Base-by-base conservation (phyloP, 2,113 vertebrate species). In the Silurus glanis region DNA sequence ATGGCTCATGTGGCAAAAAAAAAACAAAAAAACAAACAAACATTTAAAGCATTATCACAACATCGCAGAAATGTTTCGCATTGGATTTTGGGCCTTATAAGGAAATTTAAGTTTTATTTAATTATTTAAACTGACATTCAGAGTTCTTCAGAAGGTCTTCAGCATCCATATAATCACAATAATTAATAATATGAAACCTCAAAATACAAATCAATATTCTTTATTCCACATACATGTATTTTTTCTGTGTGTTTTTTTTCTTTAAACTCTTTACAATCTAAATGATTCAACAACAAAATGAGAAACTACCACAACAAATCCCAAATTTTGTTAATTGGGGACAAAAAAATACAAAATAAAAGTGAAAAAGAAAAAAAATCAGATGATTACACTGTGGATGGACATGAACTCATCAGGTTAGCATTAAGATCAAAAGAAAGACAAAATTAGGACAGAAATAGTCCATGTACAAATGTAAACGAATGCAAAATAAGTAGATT, bases 211-310 rank as follows among this genome's bases (percentile, higher is more conserved):
- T 94, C 92, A 94, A 94, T 94, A 90, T 94, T 94, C 92, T 96
- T 96, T 95, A 95, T 95, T 95, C 91, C 94, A 95, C 95, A 94
- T 95, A 95, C 94, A 95, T 92, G 89, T 90, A 92, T 92, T 90
- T 89, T 85, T 89, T 86, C 88, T 86, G 80, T 80, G 86, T 86
- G n/a, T 47, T 76, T 91, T 93, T 93, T 92, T 91, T 89, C 91
- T 92, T 94, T 93, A 74, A 92, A 94, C 90, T 93, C 91, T 94
- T 94, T 93, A 95, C 94, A 95, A 93, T 96, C 94, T 96, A 95
- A 94, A 95, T 95, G 94, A 94, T 94, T 94, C 88, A 94, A 95
- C 95, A 95, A 94, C 94, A 94, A 95, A 96, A 96, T 96, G 95
- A 94, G 89, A 91, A 94, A 95, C 95, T 96, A 95, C 94, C 92